Evolutionary conservation across 2,888 invertebrate genomes (phyloP), one percentile per base, ranked within the genome.

Genomic region (Apamea anceps): DNA sequence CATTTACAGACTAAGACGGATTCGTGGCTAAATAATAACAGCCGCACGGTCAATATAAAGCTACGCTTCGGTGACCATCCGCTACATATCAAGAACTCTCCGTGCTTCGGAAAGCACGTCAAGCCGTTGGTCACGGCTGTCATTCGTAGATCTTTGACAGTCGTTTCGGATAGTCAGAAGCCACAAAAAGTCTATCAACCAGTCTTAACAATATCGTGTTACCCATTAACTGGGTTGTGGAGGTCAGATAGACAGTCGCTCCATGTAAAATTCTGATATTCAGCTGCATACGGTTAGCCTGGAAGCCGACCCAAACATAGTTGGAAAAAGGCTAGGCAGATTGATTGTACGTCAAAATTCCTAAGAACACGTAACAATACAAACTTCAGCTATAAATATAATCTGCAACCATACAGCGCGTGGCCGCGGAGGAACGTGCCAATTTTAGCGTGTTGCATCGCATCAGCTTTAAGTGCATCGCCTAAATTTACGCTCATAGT

Each of bases 361-460:
- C 51, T 65, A 32, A 71, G 54, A 25, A 18, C 54, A 70, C n/a
- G 62, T 84, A 68, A 77, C 85, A 70, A 63, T 85, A 72, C 68
- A 37, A 77, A 54, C 60, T 66, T 65, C 65, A 57, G 42, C 63
- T 37, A 77, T 62, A 57, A n/a, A 57, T 57, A 57, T 25, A 72
- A 68, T 77, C 67, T 84, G 13, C 70, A 67, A 57, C 4, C 66
- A 54, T 63, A 42, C 77, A 48, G 70, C 57, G 60, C 37, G 66
- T 28, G 7, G 60, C 60, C 51, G n/a, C 72, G 13, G 60, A 18
- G 51, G 63, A 57, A 54, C 75, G 85, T 87, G 85, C 88, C 86
- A 86, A 88, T 74, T 82, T 78, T 79, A 87, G 68, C 76, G 62
- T 18, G 13, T 77, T 85, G 79, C 85, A 82, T 42, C 73, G 79